Base-by-base conservation (phyloP, 53 echinoderm and acorn worm species). In the Henricia sp. region DNA sequence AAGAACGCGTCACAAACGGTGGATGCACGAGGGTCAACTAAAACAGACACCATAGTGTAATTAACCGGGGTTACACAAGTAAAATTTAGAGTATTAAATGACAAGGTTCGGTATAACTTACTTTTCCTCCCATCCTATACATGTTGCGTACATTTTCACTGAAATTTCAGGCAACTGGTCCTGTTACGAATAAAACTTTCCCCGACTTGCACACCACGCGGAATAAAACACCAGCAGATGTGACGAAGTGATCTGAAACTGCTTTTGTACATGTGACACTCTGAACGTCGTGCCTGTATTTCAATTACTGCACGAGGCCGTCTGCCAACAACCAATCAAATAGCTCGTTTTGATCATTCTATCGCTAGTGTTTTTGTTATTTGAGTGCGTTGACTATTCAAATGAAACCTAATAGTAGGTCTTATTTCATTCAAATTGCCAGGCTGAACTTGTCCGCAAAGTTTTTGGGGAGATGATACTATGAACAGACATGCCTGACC, bases 61-160 rank as follows among this genome's bases (percentile, higher is more conserved):
- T n/a, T n/a, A n/a, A n/a, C n/a, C n/a, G n/a, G n/a, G n/a, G n/a
- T n/a, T n/a, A n/a, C n/a, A n/a, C n/a, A n/a, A n/a, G n/a, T n/a
- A n/a, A n/a, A n/a, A n/a, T n/a, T n/a, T n/a, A n/a, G n/a, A n/a
- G n/a, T n/a, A n/a, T n/a, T n/a, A n/a, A n/a, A n/a, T n/a, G n/a
- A n/a, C n/a, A 8, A 13, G 8, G 10, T n/a, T 39, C 23, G 8
- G 30, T 72, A 52, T 75, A 75, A 60, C 78, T 78, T 78, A 78
- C 78, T 64, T 48, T 16, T 63, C 57, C 1, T 60, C 78, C 78
- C 78, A 78, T 63, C n/a, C 34, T 46, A 78, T 62, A 63, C 63
- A 38, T 17, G 12, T 39, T 42, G 19, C 23, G 46, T 28, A 63
- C 78, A 78, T 78, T 39, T 76, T 72, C 48, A 14, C 60, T 29